phyloP scores from a whole-genome alignment of 2,113 vertebrate genomes.

The Grammomys dolichurus region DNA sequence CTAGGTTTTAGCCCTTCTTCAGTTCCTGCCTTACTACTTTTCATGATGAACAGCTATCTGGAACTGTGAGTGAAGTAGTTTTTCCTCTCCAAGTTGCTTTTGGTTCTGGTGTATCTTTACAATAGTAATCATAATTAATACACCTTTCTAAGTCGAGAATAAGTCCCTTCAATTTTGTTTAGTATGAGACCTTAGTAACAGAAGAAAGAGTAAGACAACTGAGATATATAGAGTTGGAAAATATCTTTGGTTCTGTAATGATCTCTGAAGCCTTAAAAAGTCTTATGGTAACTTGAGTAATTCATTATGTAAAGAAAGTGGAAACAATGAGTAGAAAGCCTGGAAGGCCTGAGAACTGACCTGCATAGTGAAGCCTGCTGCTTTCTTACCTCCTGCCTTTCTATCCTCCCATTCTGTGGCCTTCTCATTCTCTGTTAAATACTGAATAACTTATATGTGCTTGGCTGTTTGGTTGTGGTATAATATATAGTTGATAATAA shows the following conservation, averaged over 20 bases:
- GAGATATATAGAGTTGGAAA: neutral
- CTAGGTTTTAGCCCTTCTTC: neutral
- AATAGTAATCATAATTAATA: neutral
- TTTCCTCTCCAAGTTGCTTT: neutral
- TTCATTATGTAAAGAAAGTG: neutral
- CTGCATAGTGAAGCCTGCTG: neutral
- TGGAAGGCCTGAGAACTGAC: neutral
- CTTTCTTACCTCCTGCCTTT: neutral
- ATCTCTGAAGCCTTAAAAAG: neutral
- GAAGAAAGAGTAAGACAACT: neutral
- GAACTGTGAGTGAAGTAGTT: neutral
- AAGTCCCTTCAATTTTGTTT: neutral
- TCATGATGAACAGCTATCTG: neutral
- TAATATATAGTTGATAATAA: neutral
- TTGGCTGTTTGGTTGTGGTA: neutral
- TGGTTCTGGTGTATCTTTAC: neutral
- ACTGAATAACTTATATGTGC: neutral
- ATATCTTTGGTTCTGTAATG: neutral
- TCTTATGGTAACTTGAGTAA: neutral
- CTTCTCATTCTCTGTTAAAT: neutral
- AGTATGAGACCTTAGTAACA: neutral
- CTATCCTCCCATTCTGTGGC: neutral
- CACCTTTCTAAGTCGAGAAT: neutral
- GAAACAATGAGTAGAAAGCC: neutral
- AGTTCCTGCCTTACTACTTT: neutral